Evolutionary conservation across 2,888 invertebrate species (phyloP).

Genomic region (Pandemis corylana): DNA sequence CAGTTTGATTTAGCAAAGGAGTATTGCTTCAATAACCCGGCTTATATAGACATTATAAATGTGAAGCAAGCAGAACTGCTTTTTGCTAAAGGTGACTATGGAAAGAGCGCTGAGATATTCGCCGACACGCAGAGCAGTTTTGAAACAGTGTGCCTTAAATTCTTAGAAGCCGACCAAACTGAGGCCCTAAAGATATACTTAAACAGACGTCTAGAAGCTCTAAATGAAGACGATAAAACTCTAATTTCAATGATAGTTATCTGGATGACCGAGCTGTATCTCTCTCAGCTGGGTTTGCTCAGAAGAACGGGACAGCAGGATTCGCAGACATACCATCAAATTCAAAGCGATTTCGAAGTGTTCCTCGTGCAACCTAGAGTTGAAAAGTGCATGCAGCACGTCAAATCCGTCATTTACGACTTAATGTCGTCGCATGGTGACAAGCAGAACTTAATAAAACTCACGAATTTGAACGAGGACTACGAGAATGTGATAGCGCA

Average conservation of each 20-base stretch:
- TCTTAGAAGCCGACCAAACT: slow-evolving; percentile 91
- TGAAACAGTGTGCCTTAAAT: slow-evolving; percentile 97
- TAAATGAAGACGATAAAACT: slow-evolving; percentile 91
- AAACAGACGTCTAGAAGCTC: slow-evolving; percentile 90
- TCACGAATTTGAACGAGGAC: slow-evolving; percentile 95
- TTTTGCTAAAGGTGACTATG: slow-evolving; percentile 91
- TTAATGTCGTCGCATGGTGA: slow-evolving; percentile 98
- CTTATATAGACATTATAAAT: slow-evolving; percentile 92
- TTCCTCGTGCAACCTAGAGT: slow-evolving; percentile 90
- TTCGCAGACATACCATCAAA: slow-evolving; percentile 81
- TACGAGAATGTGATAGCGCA: slow-evolving; percentile 96
- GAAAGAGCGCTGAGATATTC: slow-evolving; percentile 93
- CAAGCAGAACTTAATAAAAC: slow-evolving; percentile 93
- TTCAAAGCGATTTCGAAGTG: slow-evolving; percentile 91
- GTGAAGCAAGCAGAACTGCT: slow-evolving; percentile 95
- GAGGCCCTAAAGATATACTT: slow-evolving; percentile 95
- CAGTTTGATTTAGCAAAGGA: slow-evolving; percentile 95
- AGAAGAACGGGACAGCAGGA: slow-evolving; percentile 76
- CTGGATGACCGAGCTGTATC: slow-evolving; percentile 97
- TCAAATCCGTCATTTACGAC: slow-evolving; percentile 94
- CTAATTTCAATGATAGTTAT: slow-evolving; percentile 96
- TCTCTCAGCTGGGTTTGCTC: slow-evolving; percentile 94
- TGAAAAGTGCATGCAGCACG: slow-evolving; percentile 91
- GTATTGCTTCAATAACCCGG: slow-evolving; percentile 92
- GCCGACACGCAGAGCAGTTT: slow-evolving; percentile 96